Percentiles rank a stretch among this genome's conserved stretches.
Conservation (phyloP, 2,113 vertebrate genomes). For the Condylura cristata region DNA sequence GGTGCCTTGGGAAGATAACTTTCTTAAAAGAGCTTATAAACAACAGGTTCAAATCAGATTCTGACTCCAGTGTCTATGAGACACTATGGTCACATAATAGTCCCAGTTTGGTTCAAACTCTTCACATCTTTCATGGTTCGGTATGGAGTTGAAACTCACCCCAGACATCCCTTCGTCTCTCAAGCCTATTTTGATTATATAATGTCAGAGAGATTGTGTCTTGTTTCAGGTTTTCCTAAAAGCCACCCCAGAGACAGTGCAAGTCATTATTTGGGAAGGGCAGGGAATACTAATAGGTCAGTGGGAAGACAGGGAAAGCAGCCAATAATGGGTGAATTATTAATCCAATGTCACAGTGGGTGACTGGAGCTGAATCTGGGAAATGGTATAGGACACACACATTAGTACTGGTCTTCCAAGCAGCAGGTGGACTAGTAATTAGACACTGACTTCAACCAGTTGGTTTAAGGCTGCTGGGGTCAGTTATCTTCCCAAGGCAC, state of each 20-base stretch:
- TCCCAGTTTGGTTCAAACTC: neutral
- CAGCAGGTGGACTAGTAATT: neutral
- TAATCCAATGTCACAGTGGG: neutral
- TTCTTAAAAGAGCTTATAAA: neutral
- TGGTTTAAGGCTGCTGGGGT: neutral
- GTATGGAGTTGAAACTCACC: neutral
- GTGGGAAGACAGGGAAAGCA: neutral
- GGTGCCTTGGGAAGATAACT: neutral
- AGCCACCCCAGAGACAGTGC: neutral
- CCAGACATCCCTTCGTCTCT: neutral
- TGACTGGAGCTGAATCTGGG: neutral
- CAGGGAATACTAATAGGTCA: neutral
- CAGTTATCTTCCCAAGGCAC: too few species aligned
- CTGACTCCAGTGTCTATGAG: neutral
- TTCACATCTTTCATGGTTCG: neutral
- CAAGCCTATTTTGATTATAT: neutral
- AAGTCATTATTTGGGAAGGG: neutral
- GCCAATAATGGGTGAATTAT: neutral
- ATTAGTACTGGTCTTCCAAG: neutral
- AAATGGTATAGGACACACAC: neutral
- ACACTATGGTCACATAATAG: neutral
- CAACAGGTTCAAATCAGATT: neutral
- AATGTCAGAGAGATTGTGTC: neutral
- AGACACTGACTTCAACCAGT: neutral
- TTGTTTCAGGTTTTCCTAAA: slow-evolving; percentile 4